Evolutionary conservation across 2,797 vertebrate genomes (phyloP).

Genomic region (Danio kyathit): DNA sequence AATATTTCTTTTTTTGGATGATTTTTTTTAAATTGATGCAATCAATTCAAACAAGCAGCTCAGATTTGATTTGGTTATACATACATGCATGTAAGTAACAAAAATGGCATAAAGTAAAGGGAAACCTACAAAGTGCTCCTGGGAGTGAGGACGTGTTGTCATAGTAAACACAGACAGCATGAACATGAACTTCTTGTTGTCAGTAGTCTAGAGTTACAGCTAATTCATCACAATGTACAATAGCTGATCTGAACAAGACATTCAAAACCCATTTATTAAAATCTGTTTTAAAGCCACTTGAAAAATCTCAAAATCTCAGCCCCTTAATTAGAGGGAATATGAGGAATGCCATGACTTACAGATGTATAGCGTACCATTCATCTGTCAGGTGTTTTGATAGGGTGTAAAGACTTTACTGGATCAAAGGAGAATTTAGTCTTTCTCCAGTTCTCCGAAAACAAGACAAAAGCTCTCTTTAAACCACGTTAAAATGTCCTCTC

Average conservation of each 20-base stretch:
- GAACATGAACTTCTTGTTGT: slow-evolving; percentile 38
- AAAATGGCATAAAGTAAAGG: slow-evolving; percentile 3
- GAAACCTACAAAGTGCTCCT: slow-evolving; percentile 5
- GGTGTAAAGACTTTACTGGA: neutral
- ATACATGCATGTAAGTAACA: slow-evolving; percentile 16
- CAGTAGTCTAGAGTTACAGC: slow-evolving; percentile 44
- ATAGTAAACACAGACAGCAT: slow-evolving; percentile 38
- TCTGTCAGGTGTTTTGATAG: neutral
- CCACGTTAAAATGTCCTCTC: slow-evolving; percentile 39
- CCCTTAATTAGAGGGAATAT: neutral
- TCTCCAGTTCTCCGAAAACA: neutral
- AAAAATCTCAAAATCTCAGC: neutral
- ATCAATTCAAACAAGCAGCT: slow-evolving; percentile 11
- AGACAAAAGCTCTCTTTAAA: neutral
- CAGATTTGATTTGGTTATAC: slow-evolving; percentile 16
- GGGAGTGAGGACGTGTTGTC: slow-evolving; percentile 33
- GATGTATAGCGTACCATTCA: neutral
- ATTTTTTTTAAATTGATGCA: neutral
- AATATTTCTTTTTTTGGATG: neutral
- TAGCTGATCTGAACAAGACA: slow-evolving; percentile 46
- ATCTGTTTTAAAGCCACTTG: neutral
- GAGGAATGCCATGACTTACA: neutral
- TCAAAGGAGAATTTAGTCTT: neutral
- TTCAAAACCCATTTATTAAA: neutral
- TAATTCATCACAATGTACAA: slow-evolving; percentile 48